A percentile compares a stretch with the other conserved stretches of the same genome.
Conservation (phyloP, 2,888 invertebrate genomes). For the Exocentrus adspersus region DNA sequence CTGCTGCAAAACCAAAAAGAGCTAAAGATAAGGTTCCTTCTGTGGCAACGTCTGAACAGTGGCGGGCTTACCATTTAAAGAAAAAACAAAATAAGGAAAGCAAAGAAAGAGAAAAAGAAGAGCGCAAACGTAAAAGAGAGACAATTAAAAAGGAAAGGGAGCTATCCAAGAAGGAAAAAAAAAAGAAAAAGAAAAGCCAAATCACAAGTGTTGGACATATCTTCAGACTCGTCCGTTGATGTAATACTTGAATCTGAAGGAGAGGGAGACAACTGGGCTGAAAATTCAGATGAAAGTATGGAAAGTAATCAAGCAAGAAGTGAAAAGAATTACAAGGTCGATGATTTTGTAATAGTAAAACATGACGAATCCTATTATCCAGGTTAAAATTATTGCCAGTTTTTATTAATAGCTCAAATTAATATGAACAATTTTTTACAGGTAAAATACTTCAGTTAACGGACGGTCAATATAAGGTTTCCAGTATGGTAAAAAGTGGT, state of each 20-base stretch:
- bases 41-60: slow-evolving; percentile 13
- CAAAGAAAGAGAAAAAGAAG: slow-evolving; percentile 6
- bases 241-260: slow-evolving; percentile 7
- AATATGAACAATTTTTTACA: neutral
- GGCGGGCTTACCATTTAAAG: slow-evolving; percentile 12
- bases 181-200: neutral
- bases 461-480: neutral
- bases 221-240: slow-evolving; percentile 13
- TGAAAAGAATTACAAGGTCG: too few species aligned
- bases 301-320: too few species aligned
- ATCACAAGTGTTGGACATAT: too few species aligned
- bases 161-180: neutral
- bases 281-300: too few species aligned
- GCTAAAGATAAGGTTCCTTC: slow-evolving; percentile 7
- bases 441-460: neutral
- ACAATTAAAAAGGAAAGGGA: neutral
- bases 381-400: neutral
- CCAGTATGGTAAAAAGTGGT: neutral
- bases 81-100: slow-evolving; percentile 4
- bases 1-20: neutral
- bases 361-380: neutral
- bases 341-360: neutral
- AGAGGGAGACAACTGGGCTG: too few species aligned
- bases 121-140: neutral
- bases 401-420: neutral